These are phyloP conservation scores for Tamias sibiricus DNA, from an alignment of 2,113 vertebrate genomes.

Conservation along the genomic window DNA sequence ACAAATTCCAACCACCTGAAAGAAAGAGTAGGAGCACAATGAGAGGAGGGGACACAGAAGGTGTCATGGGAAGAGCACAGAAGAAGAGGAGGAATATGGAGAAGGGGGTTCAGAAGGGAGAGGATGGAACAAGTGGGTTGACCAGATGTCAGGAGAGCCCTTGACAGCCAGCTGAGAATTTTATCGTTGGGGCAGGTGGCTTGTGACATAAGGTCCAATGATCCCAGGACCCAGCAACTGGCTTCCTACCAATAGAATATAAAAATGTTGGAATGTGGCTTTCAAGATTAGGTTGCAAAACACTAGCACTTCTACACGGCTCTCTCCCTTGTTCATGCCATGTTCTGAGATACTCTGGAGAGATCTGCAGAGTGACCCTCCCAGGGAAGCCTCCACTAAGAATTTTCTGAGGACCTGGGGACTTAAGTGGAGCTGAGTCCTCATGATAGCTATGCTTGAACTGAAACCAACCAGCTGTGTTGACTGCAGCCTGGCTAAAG, in stretches of 20 bases:
- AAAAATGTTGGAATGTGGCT: background rate
- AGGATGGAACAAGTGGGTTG: background rate
- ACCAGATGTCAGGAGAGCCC: background rate
- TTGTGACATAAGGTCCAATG: background rate
- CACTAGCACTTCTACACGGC: background rate
- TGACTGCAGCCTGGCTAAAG: background rate
- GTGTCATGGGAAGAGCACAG: background rate
- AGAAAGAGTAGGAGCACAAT: background rate
- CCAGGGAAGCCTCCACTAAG: background rate
- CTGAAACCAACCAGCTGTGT: background rate
- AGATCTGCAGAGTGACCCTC: too few species aligned
- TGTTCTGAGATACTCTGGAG: background rate
- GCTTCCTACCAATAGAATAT: background rate
- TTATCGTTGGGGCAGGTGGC: background rate
- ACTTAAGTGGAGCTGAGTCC: background rate
- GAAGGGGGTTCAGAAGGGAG: fast-evolving
- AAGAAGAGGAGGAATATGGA: background rate
- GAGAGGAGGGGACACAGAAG: background rate
- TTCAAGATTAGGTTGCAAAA: background rate
- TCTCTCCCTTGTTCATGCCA: background rate
- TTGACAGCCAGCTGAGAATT: background rate
- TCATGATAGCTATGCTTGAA: fast-evolving
- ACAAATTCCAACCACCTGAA: background rate
- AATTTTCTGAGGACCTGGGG: background rate
- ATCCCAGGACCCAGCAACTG: background rate